These are phyloP conservation scores for Austrofundulus limnaeus DNA, from an alignment of 2,113 vertebrate species.

Conservation along the genomic window DNA sequence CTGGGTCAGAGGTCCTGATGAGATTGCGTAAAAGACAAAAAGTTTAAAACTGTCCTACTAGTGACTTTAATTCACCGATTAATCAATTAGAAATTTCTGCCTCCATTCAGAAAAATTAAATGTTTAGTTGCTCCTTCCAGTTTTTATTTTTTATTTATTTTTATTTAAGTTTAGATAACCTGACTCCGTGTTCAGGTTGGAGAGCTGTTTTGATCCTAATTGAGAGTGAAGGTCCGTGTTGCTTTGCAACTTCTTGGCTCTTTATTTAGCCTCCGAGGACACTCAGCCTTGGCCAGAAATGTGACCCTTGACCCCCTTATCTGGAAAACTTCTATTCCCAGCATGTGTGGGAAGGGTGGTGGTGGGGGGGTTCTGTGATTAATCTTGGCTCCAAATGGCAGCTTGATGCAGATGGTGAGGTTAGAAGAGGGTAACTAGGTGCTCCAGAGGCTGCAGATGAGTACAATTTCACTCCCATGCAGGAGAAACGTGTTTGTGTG, in stretches of 20 bases:
- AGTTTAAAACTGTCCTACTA: conserved; percentile 22
- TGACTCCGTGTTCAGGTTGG: conserved; percentile 47
- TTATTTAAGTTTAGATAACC: conserved; percentile 34
- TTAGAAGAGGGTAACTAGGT: conserved; percentile 56
- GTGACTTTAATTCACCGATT: conserved; percentile 12
- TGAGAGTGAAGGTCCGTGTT: conserved; percentile 52
- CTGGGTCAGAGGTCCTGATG: conserved; percentile 51
- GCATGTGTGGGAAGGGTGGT: conserved; percentile 38
- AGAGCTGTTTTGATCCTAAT: conserved; percentile 66
- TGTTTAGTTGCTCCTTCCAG: not conserved
- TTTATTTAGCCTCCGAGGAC: conserved; percentile 78
- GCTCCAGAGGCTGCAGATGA: conserved; percentile 46
- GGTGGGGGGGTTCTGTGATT: conserved; percentile 64
- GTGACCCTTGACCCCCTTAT: conserved; percentile 77
- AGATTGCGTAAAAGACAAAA: conserved; percentile 31
- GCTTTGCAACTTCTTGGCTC: conserved; percentile 68
- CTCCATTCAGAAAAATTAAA: not conserved
- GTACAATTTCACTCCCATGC: conserved; percentile 7
- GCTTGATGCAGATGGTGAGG: conserved; percentile 69
- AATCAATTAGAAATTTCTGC: not conserved
- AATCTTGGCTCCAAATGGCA: conserved; percentile 70
- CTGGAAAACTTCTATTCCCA: conserved; percentile 77
- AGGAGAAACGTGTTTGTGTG: conserved; percentile 4
- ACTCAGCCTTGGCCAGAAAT: conserved; percentile 78
- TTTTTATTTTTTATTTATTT: conserved; percentile 30